Evolutionary conservation across 2,888 invertebrate genomes (phyloP).

Genomic region (Neuroscelio doddi): DNA sequence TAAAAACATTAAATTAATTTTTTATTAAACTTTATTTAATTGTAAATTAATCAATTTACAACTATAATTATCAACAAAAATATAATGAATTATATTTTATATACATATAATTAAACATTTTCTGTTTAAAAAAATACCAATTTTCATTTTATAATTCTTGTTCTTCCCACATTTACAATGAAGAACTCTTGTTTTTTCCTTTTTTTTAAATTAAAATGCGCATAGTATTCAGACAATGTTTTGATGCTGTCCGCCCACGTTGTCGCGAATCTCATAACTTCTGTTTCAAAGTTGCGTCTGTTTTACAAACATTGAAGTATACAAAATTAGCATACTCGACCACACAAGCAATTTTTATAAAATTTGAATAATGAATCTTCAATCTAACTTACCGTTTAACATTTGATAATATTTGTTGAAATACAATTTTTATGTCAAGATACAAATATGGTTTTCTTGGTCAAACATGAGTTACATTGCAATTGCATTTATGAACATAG

Average conservation of each 20-base stretch:
- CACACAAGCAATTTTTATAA: slow-evolving; percentile 5
- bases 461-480: slow-evolving; percentile 5
- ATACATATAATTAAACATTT: no score
- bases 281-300: slow-evolving; percentile 13
- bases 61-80: no score
- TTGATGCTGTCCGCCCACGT: slow-evolving; percentile 49
- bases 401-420: neutral
- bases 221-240: slow-evolving; percentile 37
- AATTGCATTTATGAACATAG: neutral
- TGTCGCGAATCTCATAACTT: slow-evolving; percentile 26
- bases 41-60: no score
- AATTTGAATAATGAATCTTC: slow-evolving; percentile 6
- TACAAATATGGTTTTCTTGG: slow-evolving; percentile 10
- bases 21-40: no score
- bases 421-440: neutral
- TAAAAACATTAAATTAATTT: no score
- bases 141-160: slow-evolving; percentile 11
- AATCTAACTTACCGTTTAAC: slow-evolving; percentile 4
- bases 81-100: no score
- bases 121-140: no score
- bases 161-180: slow-evolving; percentile 26
- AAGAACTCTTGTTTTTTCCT: slow-evolving; percentile 23
- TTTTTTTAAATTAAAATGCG: slow-evolving; percentile 32
- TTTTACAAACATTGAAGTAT: slow-evolving; percentile 5
- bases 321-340: slow-evolving; percentile 6